phyloP scores from a whole-genome alignment of 1,140 invertebrate genomes.

The Lepidostoma basale region DNA sequence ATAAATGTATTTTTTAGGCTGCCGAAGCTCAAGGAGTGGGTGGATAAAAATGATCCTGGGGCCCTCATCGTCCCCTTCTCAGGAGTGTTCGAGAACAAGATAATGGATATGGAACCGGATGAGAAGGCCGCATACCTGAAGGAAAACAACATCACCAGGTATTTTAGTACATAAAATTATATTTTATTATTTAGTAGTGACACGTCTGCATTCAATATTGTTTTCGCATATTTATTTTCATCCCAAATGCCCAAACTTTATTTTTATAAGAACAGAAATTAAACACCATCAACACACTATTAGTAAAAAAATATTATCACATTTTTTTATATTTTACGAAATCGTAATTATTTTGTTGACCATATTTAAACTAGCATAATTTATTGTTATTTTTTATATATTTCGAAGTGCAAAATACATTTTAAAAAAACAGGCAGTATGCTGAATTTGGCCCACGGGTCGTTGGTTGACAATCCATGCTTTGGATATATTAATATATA shows the following conservation, averaged over 20 bases:
- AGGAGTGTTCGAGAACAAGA: slow-evolving; percentile 86
- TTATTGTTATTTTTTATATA: no score
- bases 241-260: background rate
- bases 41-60: slow-evolving; percentile 96
- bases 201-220: background rate
- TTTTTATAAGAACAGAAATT: no score
- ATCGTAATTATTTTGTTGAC: no score
- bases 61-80: slow-evolving; percentile 94
- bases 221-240: background rate
- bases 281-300: no score
- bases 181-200: background rate
- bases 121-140: slow-evolving; percentile 79
- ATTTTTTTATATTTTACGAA: no score
- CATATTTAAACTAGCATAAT: no score
- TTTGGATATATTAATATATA: no score
- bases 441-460: no score
- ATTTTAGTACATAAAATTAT: slow-evolving; percentile 42
- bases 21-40: slow-evolving; percentile 98
- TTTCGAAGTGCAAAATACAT: no score
- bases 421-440: no score
- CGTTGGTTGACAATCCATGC: no score
- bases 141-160: slow-evolving; percentile 82
- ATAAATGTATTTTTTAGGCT: slow-evolving; percentile 68
- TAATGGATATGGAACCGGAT: slow-evolving; percentile 85
- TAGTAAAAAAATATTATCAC: no score